Percentiles rank a stretch among this genome's conserved stretches.
Evolutionary conservation across 2,797 vertebrate genomes (phyloP).

Genomic region (Myotis planiceps): DNA sequence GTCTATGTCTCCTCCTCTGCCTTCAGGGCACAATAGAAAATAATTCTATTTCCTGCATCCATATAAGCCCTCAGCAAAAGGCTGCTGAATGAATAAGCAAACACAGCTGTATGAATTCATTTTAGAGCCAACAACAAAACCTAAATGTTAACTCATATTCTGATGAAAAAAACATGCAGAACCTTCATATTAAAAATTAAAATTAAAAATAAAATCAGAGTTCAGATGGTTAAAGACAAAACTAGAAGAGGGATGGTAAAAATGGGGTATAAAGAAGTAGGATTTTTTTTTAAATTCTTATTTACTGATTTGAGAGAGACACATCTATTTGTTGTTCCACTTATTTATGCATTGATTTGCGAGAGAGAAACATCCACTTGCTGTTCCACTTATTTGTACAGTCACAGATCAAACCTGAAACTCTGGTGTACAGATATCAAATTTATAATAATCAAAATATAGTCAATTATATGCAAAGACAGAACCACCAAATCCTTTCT

Average conservation of each 20-base stretch:
- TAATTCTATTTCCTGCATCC: background rate
- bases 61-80: background rate
- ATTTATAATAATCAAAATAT: background rate
- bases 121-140: background rate
- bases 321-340: background rate
- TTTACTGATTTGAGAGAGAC: background rate
- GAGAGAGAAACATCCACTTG: too few species aligned
- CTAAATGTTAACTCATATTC: background rate
- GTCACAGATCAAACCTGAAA: too few species aligned
- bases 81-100: background rate
- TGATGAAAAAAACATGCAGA: background rate
- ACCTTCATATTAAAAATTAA: background rate
- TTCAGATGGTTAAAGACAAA: background rate
- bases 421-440: too few species aligned
- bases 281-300: background rate
- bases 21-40: background rate
- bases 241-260: background rate
- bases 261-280: background rate
- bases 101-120: background rate
- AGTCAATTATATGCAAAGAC: background rate
- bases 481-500: background rate
- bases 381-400: too few species aligned
- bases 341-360: background rate
- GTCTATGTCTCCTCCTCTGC: background rate
- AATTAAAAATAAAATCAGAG: background rate